Percentiles rank a stretch among this genome's conserved stretches.
Conservation (phyloP, 2,797 vertebrate genomes). For the Danionella dracula region DNA sequence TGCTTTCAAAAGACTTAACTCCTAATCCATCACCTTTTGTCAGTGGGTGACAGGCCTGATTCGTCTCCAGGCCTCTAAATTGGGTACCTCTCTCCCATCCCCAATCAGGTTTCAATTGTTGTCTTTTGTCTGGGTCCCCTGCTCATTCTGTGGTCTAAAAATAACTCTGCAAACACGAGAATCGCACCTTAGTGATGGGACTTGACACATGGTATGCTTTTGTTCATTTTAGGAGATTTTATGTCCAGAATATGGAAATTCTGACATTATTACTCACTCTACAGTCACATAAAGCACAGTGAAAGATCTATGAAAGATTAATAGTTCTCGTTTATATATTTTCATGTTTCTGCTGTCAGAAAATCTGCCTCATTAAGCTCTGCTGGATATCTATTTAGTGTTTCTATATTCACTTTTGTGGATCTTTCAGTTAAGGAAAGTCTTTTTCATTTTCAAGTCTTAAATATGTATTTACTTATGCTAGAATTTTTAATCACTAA, state of each 20-base stretch:
- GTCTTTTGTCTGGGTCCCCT: slow-evolving; percentile 17
- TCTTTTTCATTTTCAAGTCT: no score
- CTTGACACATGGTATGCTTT: not conserved
- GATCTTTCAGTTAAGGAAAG: no score
- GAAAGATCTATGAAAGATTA: not conserved
- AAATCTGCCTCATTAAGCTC: no score
- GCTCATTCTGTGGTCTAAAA: slow-evolving; percentile 2
- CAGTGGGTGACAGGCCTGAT: slow-evolving; percentile 39
- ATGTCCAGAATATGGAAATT: not conserved
- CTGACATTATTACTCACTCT: not conserved
- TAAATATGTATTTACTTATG: no score
- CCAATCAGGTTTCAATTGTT: slow-evolving; percentile 13
- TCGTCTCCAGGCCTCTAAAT: slow-evolving; percentile 38
- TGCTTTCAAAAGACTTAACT: slow-evolving; percentile 20
- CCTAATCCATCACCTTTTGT: slow-evolving; percentile 41
- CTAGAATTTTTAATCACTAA: no score
- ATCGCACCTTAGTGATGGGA: not conserved
- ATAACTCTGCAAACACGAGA: not conserved
- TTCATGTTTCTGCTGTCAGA: no score
- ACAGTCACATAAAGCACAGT: no score
- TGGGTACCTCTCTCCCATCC: slow-evolving; percentile 4
- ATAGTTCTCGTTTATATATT: no score
- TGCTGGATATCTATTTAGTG: no score
- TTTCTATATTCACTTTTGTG: no score
- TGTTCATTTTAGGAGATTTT: not conserved